Percentiles rank a stretch among this genome's conserved stretches.
Evolutionary conservation across 2,113 vertebrate species (phyloP).

Genomic region (Ploceus nigricollis): DNA sequence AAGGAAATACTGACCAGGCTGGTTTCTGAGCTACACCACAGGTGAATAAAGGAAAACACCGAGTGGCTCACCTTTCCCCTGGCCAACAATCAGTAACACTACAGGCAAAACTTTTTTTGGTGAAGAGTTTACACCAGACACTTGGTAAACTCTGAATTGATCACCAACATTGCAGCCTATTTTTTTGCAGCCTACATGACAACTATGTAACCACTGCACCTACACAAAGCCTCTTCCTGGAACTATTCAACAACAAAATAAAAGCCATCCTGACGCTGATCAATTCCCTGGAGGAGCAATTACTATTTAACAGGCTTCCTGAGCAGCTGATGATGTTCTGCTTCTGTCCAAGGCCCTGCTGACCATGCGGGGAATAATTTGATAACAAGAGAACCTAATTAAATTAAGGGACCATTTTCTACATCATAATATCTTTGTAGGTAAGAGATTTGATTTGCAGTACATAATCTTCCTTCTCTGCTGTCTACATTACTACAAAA

Average conservation of each 20-base stretch:
- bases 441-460: slow-evolving; percentile 61
- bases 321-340: slow-evolving; percentile 85
- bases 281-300: slow-evolving; percentile 84
- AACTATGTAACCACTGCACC: background rate
- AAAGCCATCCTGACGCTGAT: slow-evolving; percentile 57
- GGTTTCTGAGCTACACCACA: background rate
- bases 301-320: slow-evolving; percentile 85
- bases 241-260: background rate
- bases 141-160: background rate
- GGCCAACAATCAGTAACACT: background rate
- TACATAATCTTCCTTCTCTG: slow-evolving; percentile 11
- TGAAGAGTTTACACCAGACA: background rate
- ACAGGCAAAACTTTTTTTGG: background rate
- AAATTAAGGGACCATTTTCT: slow-evolving; percentile 93
- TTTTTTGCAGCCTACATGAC: background rate
- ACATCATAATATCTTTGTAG: slow-evolving; percentile 78
- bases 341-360: slow-evolving; percentile 78
- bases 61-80: background rate
- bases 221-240: background rate
- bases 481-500: slow-evolving; percentile 15
- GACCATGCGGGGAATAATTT: slow-evolving; percentile 82
- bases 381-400: slow-evolving; percentile 89
- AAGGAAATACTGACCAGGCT: background rate
- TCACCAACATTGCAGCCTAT: background rate
- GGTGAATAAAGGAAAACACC: background rate